Conservation (phyloP, 30 jellyfish, hydroid and myxozoan species). For the Calvadosia cruxmelitensis region DNA sequence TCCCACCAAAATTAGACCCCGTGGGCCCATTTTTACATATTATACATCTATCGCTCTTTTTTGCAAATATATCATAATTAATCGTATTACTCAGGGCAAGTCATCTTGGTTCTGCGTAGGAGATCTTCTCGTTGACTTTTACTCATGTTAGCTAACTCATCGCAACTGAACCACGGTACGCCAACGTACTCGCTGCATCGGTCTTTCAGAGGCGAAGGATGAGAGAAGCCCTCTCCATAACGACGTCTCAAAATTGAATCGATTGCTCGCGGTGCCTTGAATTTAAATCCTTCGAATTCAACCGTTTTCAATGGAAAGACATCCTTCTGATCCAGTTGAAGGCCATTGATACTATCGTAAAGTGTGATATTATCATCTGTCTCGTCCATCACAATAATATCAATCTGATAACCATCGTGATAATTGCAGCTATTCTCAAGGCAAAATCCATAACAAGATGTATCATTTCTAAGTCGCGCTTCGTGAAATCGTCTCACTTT, state of each 20-base stretch:
- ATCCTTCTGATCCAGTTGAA: constrained; percentile 12
- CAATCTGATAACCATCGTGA: constrained; percentile 80
- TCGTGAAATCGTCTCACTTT: neutral
- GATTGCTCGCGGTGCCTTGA: constrained; percentile 36
- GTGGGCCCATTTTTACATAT: too few relatives aligned
- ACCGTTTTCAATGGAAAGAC: constrained; percentile 49
- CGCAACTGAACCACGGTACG: constrained; percentile 74
- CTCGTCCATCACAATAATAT: constrained; percentile 45
- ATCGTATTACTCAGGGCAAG: too few relatives aligned
- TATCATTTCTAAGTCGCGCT: constrained; percentile 49
- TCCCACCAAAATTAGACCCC: too few relatives aligned
- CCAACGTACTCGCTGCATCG: constrained; percentile 48
- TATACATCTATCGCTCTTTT: too few relatives aligned
- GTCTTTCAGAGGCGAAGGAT: constrained; percentile 7
- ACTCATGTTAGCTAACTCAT: too few relatives aligned
- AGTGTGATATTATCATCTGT: constrained; percentile 3
- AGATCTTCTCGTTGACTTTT: too few relatives aligned
- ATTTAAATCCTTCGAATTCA: constrained; percentile 46
- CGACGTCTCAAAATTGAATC: constrained; percentile 2
- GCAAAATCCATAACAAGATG: constrained; percentile 62
- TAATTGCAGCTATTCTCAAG: constrained; percentile 37
- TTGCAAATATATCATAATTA: too few relatives aligned
- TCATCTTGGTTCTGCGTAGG: too few relatives aligned
- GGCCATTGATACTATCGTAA: constrained; percentile 3
- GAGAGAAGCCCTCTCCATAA: constrained; percentile 38